Evolutionary conservation across 2,888 invertebrate genomes (phyloP).

Genomic region (Lamproptera curius): DNA sequence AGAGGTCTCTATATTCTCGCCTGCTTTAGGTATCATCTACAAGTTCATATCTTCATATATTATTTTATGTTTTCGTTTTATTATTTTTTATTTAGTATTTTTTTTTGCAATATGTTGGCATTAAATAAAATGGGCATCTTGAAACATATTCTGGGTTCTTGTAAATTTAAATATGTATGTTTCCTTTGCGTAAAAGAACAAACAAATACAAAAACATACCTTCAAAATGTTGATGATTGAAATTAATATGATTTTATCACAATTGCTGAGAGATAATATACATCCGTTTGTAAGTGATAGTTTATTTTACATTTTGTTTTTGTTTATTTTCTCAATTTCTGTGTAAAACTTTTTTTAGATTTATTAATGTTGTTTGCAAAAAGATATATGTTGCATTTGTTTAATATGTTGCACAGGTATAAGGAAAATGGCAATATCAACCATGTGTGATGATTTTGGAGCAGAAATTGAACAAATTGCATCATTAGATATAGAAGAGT

Average conservation of each 20-base stretch:
- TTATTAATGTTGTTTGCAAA: conserved; percentile 39
- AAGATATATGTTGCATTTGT: conserved; percentile 39
- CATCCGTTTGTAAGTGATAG: conserved; percentile 41
- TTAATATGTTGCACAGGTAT: conserved; percentile 33
- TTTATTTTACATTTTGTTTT: not conserved
- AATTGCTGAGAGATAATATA: conserved; percentile 40
- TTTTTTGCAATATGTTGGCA: no score
- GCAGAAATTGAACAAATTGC: conserved; percentile 26
- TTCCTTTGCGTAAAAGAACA: conserved; percentile 45
- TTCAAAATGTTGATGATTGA: conserved; percentile 34
- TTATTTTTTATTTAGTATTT: no score
- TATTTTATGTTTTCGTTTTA: no score
- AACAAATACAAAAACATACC: conserved; percentile 27
- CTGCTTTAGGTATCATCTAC: no score
- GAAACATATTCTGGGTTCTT: not conserved
- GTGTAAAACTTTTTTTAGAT: conserved; percentile 37
- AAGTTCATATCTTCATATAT: no score
- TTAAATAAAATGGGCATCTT: no score
- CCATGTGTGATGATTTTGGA: conserved; percentile 27
- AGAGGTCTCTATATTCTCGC: no score
- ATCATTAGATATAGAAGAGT: conserved; percentile 1
- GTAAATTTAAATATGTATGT: conserved; percentile 31
- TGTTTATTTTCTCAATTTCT: no score
- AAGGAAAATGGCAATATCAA: conserved; percentile 28
- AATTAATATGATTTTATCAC: conserved; percentile 30